A percentile compares a stretch with the other conserved stretches of the same genome.
Evolutionary conservation across 2,797 vertebrate genomes (phyloP).

Genomic region (Cygnus olor): DNA sequence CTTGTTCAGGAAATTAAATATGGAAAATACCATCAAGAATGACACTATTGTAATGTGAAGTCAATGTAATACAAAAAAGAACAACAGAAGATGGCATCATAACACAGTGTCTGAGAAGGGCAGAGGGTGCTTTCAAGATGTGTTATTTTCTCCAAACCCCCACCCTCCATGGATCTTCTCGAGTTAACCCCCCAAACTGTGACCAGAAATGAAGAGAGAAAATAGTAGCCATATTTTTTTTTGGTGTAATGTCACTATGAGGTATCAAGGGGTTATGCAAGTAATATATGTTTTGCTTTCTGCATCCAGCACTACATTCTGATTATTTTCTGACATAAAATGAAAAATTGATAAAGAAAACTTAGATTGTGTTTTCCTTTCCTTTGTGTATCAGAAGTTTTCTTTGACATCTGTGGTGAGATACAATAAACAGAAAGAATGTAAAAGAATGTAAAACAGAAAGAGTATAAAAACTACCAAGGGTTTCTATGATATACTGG

Average conservation of each 20-base stretch:
- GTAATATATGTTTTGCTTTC: not conserved
- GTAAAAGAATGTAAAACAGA: not conserved
- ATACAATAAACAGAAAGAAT: not conserved
- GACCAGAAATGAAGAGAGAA: not conserved
- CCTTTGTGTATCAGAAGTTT: not conserved
- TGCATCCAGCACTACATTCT: not conserved
- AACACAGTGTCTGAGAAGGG: not conserved
- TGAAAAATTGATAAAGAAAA: not conserved
- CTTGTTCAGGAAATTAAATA: not conserved
- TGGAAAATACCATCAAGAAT: not conserved
- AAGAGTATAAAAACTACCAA: not conserved
- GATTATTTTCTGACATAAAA: not conserved
- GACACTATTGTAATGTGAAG: not conserved
- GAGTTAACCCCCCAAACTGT: not conserved
- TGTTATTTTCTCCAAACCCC: not conserved
- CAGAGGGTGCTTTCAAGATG: not conserved
- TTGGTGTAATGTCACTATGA: not conserved
- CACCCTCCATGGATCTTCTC: not conserved
- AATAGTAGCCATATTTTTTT: not conserved
- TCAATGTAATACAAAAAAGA: not conserved
- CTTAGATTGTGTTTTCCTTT: not conserved
- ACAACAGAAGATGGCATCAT: not conserved
- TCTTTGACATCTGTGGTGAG: not conserved
- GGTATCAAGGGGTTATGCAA: not conserved
- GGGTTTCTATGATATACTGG: not conserved